A percentile compares a stretch with the other conserved stretches of the same genome.
These are phyloP conservation scores for Ylistrum balloti DNA, from an alignment of 1,140 invertebrate genomes.

Conservation along the genomic window DNA sequence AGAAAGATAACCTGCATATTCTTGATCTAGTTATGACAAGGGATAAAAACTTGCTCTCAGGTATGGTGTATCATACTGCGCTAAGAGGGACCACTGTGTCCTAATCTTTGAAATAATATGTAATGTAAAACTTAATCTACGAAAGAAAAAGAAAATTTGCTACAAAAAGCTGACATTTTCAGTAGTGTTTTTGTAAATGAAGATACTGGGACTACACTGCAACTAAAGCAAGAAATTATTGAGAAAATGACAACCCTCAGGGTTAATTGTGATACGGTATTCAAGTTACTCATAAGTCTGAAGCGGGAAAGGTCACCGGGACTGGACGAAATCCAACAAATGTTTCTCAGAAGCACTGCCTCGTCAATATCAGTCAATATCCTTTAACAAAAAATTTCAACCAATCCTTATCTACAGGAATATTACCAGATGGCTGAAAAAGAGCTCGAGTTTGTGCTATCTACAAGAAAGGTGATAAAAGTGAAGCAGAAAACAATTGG, in stretches of 20 bases:
- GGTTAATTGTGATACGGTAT: background rate
- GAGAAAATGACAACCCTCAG: background rate
- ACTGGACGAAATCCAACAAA: background rate
- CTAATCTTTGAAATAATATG: too few relatives aligned
- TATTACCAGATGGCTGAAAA: conserved; percentile 45
- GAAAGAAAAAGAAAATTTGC: too few relatives aligned
- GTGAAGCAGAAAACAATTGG: conserved; percentile 36
- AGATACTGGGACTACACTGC: background rate
- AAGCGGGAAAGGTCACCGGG: background rate
- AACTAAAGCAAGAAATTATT: background rate
- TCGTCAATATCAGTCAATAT: background rate
- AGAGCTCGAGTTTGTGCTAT: background rate
- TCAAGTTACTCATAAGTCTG: background rate
- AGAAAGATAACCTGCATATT: too few relatives aligned
- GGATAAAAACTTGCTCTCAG: too few relatives aligned
- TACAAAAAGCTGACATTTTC: too few relatives aligned
- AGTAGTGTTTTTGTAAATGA: conserved; percentile 43
- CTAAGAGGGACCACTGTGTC: too few relatives aligned
- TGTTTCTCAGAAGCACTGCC: conserved; percentile 39
- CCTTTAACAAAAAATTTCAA: conserved; percentile 4
- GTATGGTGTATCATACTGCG: too few relatives aligned
- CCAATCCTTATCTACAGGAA: background rate
- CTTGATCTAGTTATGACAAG: too few relatives aligned
- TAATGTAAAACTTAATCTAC: too few relatives aligned
- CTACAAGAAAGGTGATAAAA: conserved; percentile 47